phyloP scores from a whole-genome alignment of 2,113 vertebrate genomes.

The Progne subis region DNA sequence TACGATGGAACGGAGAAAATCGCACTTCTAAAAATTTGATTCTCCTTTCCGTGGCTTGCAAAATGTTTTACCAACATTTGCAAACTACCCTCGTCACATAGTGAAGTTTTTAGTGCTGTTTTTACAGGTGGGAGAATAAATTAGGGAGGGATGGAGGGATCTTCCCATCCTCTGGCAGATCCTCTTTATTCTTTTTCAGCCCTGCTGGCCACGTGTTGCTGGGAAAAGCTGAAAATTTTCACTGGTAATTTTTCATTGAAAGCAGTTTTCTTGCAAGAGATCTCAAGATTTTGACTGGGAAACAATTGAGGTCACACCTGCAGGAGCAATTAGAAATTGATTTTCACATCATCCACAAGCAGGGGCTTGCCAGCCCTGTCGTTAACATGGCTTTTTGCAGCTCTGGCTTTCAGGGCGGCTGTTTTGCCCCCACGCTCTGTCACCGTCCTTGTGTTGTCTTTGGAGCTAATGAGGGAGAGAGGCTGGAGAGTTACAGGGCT shows the following conservation, averaged over 20 bases:
- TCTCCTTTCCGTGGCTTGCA: background rate
- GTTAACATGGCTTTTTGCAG: fast-evolving
- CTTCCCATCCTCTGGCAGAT: background rate
- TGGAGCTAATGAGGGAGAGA: background rate
- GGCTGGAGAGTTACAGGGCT: background rate
- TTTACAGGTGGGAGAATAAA: background rate
- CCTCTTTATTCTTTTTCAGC: background rate
- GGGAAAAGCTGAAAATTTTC: background rate
- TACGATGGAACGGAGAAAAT: background rate
- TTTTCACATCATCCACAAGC: background rate
- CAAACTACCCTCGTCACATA: background rate
- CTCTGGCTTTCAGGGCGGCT: background rate
- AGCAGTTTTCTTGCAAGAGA: background rate
- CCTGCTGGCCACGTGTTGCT: background rate
- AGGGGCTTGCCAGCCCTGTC: background rate
- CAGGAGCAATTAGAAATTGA: background rate
- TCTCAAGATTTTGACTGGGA: background rate
- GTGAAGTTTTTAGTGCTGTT: background rate
- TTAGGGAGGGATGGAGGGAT: background rate
- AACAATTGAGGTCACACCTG: background rate
- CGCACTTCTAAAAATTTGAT: background rate
- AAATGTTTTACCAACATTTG: background rate
- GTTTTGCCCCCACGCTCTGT: fast-evolving
- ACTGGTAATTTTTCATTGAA: background rate
- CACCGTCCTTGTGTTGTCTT: background rate